Percentiles rank a stretch among this genome's conserved stretches.
Evolutionary conservation across 2,797 vertebrate genomes (phyloP).

Genomic region (Valencia hispanica): DNA sequence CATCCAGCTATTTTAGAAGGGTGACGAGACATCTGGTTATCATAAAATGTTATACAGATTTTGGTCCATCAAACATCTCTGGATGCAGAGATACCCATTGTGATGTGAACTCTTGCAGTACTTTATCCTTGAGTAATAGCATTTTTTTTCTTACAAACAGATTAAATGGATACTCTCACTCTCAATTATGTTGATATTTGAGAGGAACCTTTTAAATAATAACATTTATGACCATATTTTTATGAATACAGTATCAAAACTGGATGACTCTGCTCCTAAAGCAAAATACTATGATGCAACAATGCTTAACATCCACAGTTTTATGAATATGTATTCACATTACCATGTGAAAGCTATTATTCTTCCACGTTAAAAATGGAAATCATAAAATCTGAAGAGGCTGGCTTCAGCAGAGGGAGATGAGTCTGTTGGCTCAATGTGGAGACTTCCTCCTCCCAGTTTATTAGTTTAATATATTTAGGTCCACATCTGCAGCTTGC

Average conservation of each 20-base stretch:
- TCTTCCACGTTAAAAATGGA: constrained; percentile 34
- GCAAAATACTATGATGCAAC: constrained; percentile 21
- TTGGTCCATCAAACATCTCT: constrained; percentile 6
- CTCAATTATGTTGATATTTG: constrained; percentile 11
- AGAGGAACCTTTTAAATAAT: constrained; percentile 10
- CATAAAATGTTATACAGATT: constrained; percentile 4
- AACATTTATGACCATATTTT: constrained; percentile 16
- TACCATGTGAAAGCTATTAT: constrained; percentile 71
- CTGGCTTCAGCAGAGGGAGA: constrained; percentile 62
- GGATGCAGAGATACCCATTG: background rate
- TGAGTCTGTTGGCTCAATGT: constrained; percentile 48
- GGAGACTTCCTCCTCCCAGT: constrained; percentile 63
- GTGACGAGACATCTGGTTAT: constrained; percentile 4
- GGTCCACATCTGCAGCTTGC: constrained; percentile 43
- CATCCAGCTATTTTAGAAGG: constrained; percentile 15
- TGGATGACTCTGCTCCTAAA: constrained; percentile 25
- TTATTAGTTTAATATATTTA: constrained; percentile 71
- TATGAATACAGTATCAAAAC: constrained; percentile 12
- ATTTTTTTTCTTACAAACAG: constrained; percentile 8
- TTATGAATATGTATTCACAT: constrained; percentile 28
- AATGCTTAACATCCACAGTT: constrained; percentile 26
- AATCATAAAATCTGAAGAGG: constrained; percentile 59
- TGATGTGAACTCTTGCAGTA: constrained; percentile 9
- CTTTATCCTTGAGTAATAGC: constrained; percentile 11
- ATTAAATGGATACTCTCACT: constrained; percentile 25